Base-by-base conservation (phyloP, 2,797 vertebrate genomes). In the Enteromius mattozi region DNA sequence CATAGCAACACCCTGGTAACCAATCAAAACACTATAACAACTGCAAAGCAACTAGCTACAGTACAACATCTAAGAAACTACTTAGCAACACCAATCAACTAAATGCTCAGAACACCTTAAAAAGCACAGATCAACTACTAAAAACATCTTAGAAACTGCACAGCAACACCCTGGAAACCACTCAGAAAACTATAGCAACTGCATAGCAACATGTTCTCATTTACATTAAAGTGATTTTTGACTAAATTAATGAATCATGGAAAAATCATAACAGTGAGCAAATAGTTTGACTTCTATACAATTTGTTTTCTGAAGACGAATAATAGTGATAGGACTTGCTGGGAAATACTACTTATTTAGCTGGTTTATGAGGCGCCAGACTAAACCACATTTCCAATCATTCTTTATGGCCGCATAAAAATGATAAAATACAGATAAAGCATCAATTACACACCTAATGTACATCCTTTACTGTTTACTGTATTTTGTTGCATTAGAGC, bases 381-480 rank as follows among this genome's bases (percentile, higher is more conserved):
- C 74, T 40, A 56, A 76, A 76, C 33, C 24, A 76, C 51, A 59
- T 59, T 56, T 76, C 33, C 74, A 54, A 76, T 35, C 51, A 24
- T n/a, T 56, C 21, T 24, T 59, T 76, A 76, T 76, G 33, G 33
- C 21, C 7, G 3, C 74, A 40, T n/a, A 76, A 16, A 13, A 76
- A 24, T 24, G 12, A n/a, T 76, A 59, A 76, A 56, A 76, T 59
- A 76, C 74, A 76, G 74, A 76, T 56, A 76, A 76, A 76, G 51
- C 51, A 76, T 35, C 51, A 24, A 59, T 24, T 59, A 76, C 74
- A 37, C 49, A 24, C 33, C 74, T 76, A 76, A 76, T 76, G 74
- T 59, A 59, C 33, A 59, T 24, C 51, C 13, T 76, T 76, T 76
- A 37, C 6, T 37, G 51, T 56, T 76, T 40, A 30, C 13, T 63